Base-by-base conservation (phyloP, 2,113 vertebrate genomes). In the Catharus fuscescens region DNA sequence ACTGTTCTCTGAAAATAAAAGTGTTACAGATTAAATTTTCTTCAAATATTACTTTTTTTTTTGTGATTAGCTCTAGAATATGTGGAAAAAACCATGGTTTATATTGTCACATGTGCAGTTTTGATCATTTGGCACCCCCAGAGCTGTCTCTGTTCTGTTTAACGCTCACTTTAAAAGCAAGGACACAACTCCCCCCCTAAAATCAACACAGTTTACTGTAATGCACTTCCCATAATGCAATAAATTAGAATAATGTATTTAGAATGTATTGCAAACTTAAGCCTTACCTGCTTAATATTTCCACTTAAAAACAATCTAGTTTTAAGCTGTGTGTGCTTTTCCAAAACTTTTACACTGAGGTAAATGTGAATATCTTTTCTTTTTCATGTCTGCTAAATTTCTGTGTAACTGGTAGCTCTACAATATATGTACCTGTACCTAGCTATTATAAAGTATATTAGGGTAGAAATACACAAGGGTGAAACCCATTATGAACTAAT, bases 31-130 rank as follows among this genome's bases (percentile, higher is more conserved):
- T 44, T 20, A 72, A 31, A 47, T 72, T 88, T 40, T 69, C 16
- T 54, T 82, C 34, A 86, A 60, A 56, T 34, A 36, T 0, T 0
- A 10, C 14, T 52, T 52, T 50, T 4, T 50, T 4, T 77, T 52
- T 61, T 18, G 32, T 47, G 31, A 76, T 44, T 72, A 28, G 10
- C 18, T 42, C 7, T 23, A 60, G 32, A 77, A 31, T 8, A 48
- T 31, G 9, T 54, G 6, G 24, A 48, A 61, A 78, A 80, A 2
- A 0, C 4, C 32, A 18, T 1, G 0, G 18, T 38, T 34, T 1
- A 2, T 45, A 36, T 7, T 9, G 36, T 19, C 44, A 71, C 5
- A 9, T 6, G 9, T 45, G 32, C 32, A 81, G 38, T 53, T 80
- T 47, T 15, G 32, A 32, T 47, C 16, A 74, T 28, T 34, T 74